Percentiles rank a stretch among this genome's conserved stretches.
Conservation (phyloP, 2,797 vertebrate genomes). For the Spatula clypeata region DNA sequence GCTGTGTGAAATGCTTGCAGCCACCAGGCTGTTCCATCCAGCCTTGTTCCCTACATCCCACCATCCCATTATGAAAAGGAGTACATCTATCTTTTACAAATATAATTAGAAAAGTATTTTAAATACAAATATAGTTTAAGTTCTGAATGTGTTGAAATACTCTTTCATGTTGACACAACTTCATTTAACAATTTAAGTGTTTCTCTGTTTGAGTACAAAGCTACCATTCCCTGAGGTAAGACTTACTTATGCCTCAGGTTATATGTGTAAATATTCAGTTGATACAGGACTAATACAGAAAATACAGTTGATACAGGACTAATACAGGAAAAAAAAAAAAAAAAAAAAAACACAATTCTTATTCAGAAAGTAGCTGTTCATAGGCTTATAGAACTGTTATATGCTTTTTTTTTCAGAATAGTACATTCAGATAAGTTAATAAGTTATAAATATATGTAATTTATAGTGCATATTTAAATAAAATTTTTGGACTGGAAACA, state of each 20-base stretch:
- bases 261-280: background rate
- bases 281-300: background rate
- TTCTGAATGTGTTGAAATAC: background rate
- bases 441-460: background rate
- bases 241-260: background rate
- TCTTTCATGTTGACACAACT: background rate
- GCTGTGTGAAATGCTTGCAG: background rate
- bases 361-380: background rate
- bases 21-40: background rate
- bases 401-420: background rate
- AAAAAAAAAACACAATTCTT: background rate
- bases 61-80: background rate
- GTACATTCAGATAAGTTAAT: background rate
- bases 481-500: rapidly evolving
- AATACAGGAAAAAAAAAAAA: too few relatives aligned
- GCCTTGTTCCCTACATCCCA: background rate
- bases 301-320: background rate
- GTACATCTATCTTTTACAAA: background rate
- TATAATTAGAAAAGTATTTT: background rate
- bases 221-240: background rate
- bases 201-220: background rate
- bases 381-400: background rate
- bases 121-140: background rate
- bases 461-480: background rate
- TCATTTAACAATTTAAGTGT: background rate